Base-by-base conservation (phyloP, 2,113 vertebrate species). In the Oophaga pumilio region DNA sequence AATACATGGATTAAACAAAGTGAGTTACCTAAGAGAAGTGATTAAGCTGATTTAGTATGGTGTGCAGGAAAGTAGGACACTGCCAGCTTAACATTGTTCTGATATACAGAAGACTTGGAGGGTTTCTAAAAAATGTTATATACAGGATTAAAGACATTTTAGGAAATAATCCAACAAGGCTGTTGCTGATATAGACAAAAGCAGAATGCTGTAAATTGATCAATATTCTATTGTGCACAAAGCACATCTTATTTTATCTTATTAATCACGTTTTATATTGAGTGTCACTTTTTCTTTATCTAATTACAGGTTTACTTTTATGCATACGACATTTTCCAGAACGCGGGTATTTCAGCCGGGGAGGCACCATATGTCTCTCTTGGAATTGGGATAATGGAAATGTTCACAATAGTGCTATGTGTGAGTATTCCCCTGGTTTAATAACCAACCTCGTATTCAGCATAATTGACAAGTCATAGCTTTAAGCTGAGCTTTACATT, bases 241-340 rank as follows among this genome's bases (percentile, higher is more conserved):
- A 62, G 14, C 59, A 6, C 18, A 17, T 62, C 60, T 20, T 20
- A 62, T 43, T 43, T 43, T 71, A 71, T 26, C 15, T 71, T 71
- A 26, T 18, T 49, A 4, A 2, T 43, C 18, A 8, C 17, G 71
- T 76, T 76, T 66, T 26, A 76, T 43, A 76, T 71, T 71, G 4
- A 76, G 3, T 50, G 12, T 76, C 18, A 2, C 15, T 9, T 13
- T 56, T 56, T 17, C 9, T 82, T 66, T 52, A 76, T 91, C 0
- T 24, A 83, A 90, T 89, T 89, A 1, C 90, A 97, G 95, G 94
- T 97, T 78, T 97, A 96, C 91, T 95, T 94, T 87, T 97, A 97
- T 76, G 95, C 94, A 26, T 95, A 93, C 89, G 94, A 91, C 6
- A 90, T 97, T 88, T 96, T 97, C 84, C 87, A 86, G 33, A 92